Evolutionary conservation across 2,888 invertebrate genomes (phyloP).

Genomic region (Sarcophaga subvicina): DNA sequence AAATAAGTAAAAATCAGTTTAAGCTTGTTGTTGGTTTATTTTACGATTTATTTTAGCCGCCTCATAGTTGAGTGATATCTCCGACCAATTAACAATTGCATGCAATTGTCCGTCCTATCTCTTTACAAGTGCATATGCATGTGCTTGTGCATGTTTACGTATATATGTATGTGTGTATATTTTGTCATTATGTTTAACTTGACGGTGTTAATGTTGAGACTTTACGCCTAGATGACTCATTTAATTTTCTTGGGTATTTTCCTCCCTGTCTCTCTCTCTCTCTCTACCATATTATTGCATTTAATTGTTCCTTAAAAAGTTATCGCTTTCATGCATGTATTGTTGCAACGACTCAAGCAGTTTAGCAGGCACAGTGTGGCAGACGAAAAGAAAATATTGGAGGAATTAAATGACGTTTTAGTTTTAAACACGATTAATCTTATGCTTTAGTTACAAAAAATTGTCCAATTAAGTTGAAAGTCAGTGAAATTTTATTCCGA

Average conservation of each 20-base stretch:
- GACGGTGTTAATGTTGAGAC: slow-evolving; percentile 45
- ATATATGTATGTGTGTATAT: slow-evolving; percentile 7
- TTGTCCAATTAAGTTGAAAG: too few species aligned
- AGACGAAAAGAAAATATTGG: not conserved
- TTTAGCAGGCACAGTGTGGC: slow-evolving; percentile 35
- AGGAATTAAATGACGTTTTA: not conserved
- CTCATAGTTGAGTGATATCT: slow-evolving; percentile 46
- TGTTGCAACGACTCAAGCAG: slow-evolving; percentile 37
- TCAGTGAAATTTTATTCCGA: too few species aligned
- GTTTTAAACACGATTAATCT: not conserved
- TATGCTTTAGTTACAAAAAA: too few species aligned
- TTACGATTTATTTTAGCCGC: not conserved
- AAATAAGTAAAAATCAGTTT: slow-evolving; percentile 32
- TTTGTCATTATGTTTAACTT: slow-evolving; percentile 4
- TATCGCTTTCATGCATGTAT: slow-evolving; percentile 62
- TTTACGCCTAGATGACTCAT: slow-evolving; percentile 63
- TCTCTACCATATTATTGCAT: slow-evolving; percentile 43
- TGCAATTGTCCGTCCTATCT: slow-evolving; percentile 28
- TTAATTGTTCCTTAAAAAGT: slow-evolving; percentile 63
- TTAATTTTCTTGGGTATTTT: slow-evolving; percentile 33
- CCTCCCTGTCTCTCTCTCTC: slow-evolving; percentile 5
- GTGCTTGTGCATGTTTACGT: not conserved
- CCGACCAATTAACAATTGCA: slow-evolving; percentile 61
- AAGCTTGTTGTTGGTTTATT: slow-evolving; percentile 16
- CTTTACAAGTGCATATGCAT: slow-evolving; percentile 26